Evolutionary conservation across 2,888 invertebrate genomes (phyloP).

Genomic region (Cephus runcator): DNA sequence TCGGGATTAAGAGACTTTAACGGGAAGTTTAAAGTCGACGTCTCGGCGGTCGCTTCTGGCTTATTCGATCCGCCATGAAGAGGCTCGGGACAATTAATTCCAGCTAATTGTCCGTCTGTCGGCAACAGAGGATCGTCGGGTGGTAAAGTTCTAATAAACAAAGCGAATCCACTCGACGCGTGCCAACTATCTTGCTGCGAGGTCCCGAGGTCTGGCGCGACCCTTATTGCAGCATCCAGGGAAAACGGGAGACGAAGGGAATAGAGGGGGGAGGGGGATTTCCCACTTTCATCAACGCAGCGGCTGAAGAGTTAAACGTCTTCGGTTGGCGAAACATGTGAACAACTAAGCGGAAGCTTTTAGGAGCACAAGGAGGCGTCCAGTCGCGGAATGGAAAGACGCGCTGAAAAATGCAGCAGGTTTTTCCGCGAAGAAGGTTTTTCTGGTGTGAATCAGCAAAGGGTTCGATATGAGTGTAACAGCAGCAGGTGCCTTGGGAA

Average conservation of each 20-base stretch:
- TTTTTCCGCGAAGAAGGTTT: conserved; percentile 3
- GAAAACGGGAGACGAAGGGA: too few species aligned
- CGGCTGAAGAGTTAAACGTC: not conserved
- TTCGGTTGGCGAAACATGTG: not conserved
- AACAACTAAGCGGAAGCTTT: not conserved
- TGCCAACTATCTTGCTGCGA: too few species aligned
- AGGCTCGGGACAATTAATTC: conserved; percentile 41
- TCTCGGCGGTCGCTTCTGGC: conserved; percentile 4
- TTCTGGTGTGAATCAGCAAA: not conserved
- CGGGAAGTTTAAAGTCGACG: conserved; percentile 22
- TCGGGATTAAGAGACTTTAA: conserved; percentile 24
- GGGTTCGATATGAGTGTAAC: not conserved
- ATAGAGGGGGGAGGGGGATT: too few species aligned
- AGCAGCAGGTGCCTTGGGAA: conserved; percentile 15
- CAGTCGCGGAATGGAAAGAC: not conserved
- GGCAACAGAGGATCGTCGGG: not conserved
- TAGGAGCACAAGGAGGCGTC: not conserved
- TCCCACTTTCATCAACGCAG: too few species aligned
- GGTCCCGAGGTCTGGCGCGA: too few species aligned
- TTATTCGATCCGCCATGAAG: not conserved
- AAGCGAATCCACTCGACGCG: too few species aligned
- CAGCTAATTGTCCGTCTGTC: conserved; percentile 36
- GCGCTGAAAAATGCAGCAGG: conserved; percentile 16
- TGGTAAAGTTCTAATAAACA: too few species aligned
- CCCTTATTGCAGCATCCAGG: too few species aligned